Base-by-base conservation (phyloP, 2,113 vertebrate species). In the Leucopsar rothschildi region DNA sequence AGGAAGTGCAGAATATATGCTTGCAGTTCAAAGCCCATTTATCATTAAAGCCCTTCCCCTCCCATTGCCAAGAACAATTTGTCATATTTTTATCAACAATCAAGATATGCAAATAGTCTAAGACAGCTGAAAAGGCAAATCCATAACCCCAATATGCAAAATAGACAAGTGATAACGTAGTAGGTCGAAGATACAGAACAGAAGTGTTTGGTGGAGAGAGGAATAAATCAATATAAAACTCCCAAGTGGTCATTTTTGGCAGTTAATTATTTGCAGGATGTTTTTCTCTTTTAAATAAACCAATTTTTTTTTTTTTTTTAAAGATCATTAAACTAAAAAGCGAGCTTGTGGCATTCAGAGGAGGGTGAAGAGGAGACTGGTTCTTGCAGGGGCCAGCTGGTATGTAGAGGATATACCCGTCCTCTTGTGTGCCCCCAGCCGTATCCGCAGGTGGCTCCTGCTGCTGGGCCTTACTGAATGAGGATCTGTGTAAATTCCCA, bases 61-160 rank as follows among this genome's bases (percentile, higher is more conserved):
- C 61, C 69, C 64, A 84, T 93, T 97, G 86, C 96, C 93, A 96
- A 94, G 93, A 96, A 96, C 85, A 96, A 96, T 96, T 96, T 93
- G 90, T 97, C 95, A 92, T 96, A 92, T 96, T 96, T 97, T 96
- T 96, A 96, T 93, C 95, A 94, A 95, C 95, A 95, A 97, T 95
- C 88, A 47, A 93, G 92, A 94, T 95, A 93, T 73, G 15, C 79
- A 97, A 97, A 96, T 92, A 94, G 88, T 57, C 60, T 69, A 61
- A 78, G 88, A 83, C 82, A 96, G 90, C 83, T 96, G 88, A 96
- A 97, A 92, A 96, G 72, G 95, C 82, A 96, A 94, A 93, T 93
- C 92, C 90, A 90, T 94, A 93, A 83, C 92, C 82, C 49, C 52
- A 88, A 50, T 95, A 95, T 90, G 92, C 85, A 96, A 96, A 96